Percentiles rank a stretch among this genome's conserved stretches.
Conservation (phyloP, 1,140 invertebrate genomes). For the Pogonognathellus flavescens region DNA sequence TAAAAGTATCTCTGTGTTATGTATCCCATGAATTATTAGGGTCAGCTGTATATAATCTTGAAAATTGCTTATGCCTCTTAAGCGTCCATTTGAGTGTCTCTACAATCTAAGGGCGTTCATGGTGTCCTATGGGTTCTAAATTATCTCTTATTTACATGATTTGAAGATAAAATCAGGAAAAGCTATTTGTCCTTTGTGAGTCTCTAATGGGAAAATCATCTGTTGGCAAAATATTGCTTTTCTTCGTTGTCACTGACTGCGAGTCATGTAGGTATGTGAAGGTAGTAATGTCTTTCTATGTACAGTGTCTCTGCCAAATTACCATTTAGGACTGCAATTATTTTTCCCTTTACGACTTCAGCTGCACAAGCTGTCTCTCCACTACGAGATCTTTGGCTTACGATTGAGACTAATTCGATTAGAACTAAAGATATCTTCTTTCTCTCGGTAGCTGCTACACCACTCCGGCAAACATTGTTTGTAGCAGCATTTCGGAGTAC, state of each 20-base stretch:
- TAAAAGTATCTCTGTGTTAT: too few species aligned
- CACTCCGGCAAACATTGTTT: too few species aligned
- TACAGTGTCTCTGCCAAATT: constrained; percentile 54
- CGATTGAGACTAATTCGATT: not conserved
- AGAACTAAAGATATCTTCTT: not conserved
- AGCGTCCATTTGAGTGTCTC: too few species aligned
- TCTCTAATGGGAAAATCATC: constrained; percentile 46
- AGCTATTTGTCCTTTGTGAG: constrained; percentile 52
- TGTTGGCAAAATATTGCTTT: constrained; percentile 38
- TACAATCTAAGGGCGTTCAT: too few species aligned
- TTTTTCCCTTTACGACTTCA: constrained; percentile 49
- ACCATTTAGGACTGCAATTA: constrained; percentile 61
- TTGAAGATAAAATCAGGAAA: constrained; percentile 53
- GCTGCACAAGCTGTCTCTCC: constrained; percentile 6
- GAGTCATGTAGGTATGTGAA: constrained; percentile 18
- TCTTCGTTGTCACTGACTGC: constrained; percentile 18
- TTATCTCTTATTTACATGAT: constrained; percentile 48
- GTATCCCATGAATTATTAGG: too few species aligned
- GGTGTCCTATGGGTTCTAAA: too few species aligned
- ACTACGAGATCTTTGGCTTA: constrained; percentile 16
- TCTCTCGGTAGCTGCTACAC: too few species aligned
- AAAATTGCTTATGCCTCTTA: too few species aligned
- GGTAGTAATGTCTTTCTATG: constrained; percentile 46
- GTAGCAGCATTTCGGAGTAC: too few species aligned
- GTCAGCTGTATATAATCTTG: too few species aligned